Percentiles rank a stretch among this genome's conserved stretches.
Conservation (phyloP, 2,888 invertebrate genomes). For the Mylabris sibirica region DNA sequence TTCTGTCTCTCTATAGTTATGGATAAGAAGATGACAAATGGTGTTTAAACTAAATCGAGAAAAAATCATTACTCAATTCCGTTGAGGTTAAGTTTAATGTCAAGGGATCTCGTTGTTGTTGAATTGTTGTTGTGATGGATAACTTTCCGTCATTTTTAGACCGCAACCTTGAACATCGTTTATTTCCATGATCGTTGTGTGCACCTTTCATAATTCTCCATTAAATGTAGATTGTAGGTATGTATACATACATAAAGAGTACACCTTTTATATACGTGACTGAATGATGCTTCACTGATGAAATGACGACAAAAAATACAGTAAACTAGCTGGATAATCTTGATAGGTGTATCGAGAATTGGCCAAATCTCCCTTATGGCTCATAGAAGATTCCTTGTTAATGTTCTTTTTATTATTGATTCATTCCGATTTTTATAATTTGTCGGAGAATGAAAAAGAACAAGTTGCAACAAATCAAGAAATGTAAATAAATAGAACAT, state of each 20-base stretch:
- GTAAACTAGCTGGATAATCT: neutral
- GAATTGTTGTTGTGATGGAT: conserved; percentile 44
- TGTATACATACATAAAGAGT: neutral
- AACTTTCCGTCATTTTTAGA: conserved; percentile 39
- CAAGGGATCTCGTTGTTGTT: conserved; percentile 41
- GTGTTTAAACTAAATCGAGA: conserved; percentile 44
- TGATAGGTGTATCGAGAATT: neutral
- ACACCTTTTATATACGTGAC: neutral
- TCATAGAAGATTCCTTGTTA: too few species aligned
- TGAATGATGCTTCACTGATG: neutral
- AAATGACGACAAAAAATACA: neutral
- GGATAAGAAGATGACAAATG: conserved; percentile 49
- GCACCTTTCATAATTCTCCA: conserved; percentile 20
- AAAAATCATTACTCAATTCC: conserved; percentile 50
- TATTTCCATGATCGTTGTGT: conserved; percentile 21
- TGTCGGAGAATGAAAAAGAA: neutral
- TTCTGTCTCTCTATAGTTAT: conserved; percentile 11
- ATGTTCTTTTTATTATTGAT: neutral
- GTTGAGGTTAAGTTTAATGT: conserved; percentile 47
- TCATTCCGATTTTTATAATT: neutral
- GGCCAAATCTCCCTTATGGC: neutral
- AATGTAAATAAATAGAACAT: conserved; percentile 28
- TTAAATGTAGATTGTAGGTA: neutral
- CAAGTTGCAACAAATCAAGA: conserved; percentile 14
- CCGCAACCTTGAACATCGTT: conserved; percentile 41